A percentile compares a stretch with the other conserved stretches of the same genome.
Evolutionary conservation across 2,797 vertebrate species (phyloP).

Genomic region (Platyrinchus mystaceus): DNA sequence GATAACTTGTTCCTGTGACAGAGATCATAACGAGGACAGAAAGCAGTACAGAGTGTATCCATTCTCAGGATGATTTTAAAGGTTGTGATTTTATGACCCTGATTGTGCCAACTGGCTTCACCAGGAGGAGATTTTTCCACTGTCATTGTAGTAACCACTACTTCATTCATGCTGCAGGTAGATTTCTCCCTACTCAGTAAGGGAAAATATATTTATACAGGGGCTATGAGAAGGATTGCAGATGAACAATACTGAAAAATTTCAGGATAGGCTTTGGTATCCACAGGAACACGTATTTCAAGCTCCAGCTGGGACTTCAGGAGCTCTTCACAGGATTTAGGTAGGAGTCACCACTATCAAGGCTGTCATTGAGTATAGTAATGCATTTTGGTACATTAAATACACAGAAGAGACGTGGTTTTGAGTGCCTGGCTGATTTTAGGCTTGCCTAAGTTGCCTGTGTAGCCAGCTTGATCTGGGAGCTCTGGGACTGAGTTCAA

Average conservation of each 20-base stretch:
- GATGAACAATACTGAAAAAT: not conserved
- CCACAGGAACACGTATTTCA: not conserved
- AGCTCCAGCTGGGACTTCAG: not conserved
- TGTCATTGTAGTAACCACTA: not conserved
- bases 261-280: not conserved
- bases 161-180: not conserved
- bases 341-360: not conserved
- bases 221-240: not conserved
- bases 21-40: slow-evolving; percentile 40
- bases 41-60: slow-evolving; percentile 38
- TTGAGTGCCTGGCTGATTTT: not conserved
- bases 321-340: not conserved
- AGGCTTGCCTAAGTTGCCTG: not conserved
- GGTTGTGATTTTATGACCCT: slow-evolving; percentile 30
- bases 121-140: not conserved
- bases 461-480: not conserved
- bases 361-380: not conserved
- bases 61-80: slow-evolving; percentile 19
- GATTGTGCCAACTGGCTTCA: not conserved
- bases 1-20: slow-evolving; percentile 49
- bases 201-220: not conserved
- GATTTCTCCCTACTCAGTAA: not conserved
- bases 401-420: not conserved
- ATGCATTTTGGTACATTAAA: not conserved
- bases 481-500: not conserved